These are phyloP conservation scores for Argentina silus DNA, from an alignment of 2,797 vertebrate species.

Conservation along the genomic window DNA sequence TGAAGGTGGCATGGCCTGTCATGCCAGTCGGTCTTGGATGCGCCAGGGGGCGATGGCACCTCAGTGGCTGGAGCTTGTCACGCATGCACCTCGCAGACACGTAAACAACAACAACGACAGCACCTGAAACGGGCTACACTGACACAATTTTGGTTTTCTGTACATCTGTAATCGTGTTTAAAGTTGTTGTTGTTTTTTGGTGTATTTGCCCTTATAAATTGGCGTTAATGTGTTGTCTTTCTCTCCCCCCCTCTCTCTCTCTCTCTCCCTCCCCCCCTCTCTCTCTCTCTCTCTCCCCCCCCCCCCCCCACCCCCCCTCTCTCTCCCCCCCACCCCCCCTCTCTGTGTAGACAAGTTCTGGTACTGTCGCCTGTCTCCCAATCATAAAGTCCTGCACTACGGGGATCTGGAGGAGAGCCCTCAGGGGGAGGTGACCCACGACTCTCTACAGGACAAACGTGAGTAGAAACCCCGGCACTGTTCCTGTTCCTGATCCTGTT, in stretches of 20 bases:
- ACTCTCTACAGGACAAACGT: conserved; percentile 98
- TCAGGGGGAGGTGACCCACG: conserved; percentile 95
- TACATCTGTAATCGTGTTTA: background rate
- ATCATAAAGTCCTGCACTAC: conserved; percentile 99
- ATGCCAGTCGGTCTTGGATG: background rate
- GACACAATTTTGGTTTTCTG: background rate
- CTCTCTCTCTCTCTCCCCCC: conserved; percentile 41
- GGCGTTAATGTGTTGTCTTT: background rate
- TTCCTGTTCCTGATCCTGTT: background rate
- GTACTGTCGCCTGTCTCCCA: conserved; percentile 97
- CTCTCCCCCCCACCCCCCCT: background rate
- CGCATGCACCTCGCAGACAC: background rate
- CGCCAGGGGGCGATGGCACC: conserved; percentile 18
- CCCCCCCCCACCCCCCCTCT: conserved; percentile 36
- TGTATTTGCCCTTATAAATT: background rate
- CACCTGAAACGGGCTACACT: background rate
- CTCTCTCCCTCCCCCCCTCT: conserved; percentile 42
- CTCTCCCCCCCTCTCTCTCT: background rate
- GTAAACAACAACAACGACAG: background rate
- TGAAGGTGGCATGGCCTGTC: conserved; percentile 27
- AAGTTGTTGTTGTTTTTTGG: background rate
- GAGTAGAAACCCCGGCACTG: conserved; percentile 48
- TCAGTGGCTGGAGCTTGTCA: conserved; percentile 11
- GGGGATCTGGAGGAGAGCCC: conserved; percentile 98
- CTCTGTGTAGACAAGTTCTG: conserved; percentile 92